Evolutionary conservation across 2,113 vertebrate species (phyloP), one percentile per base, ranked within the genome.

Genomic region (Blennius ocellaris): DNA sequence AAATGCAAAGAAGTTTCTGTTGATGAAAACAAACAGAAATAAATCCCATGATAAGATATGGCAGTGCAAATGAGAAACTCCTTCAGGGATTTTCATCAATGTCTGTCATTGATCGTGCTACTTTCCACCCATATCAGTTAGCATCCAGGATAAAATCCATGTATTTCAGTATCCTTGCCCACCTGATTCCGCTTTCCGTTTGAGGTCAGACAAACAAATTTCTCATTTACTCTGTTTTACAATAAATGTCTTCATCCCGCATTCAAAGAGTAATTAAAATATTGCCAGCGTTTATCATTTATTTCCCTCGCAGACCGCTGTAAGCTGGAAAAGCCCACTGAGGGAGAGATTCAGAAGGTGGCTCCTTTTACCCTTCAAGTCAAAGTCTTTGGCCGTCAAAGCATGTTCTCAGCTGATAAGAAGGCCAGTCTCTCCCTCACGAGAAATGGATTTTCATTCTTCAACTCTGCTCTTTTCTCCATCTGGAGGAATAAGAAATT

Each of bases 391-490:
- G 68, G 75, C 73, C 39, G 6, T 76, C 17, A 44, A 83, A 85
- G 80, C 80, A 77, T 91, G 92, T 88, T 87, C 67, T 66, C 63
- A 66, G 81, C 84, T 89, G 89, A 92, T 91, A 92, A 89, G 84
- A 73, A 9, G 14, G 52, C 79, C 36, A 40, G 69, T 58, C 81
- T 37, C 61, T 69, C 76, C 86, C 69, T 82, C 44, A 50, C 1
- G 40, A 81, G 50, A 78, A 87, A 82, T 78, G 59, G 49, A 77
- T 88, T 92, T 87, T 73, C 51, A 77, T 80, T 85, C 64, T 77
- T 77, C 80, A 61, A 49, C 53, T 39, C 12, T 66, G 36, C 74
- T 74, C 76, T 79, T 66, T 69, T 81, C 51, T 76, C 66, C 59
- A 80, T 70, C 59, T 60, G 30, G 16, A 73, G 83, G 54, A 64